Conservation (phyloP, 2,888 invertebrate species). For the Lochmaea crataegi region DNA sequence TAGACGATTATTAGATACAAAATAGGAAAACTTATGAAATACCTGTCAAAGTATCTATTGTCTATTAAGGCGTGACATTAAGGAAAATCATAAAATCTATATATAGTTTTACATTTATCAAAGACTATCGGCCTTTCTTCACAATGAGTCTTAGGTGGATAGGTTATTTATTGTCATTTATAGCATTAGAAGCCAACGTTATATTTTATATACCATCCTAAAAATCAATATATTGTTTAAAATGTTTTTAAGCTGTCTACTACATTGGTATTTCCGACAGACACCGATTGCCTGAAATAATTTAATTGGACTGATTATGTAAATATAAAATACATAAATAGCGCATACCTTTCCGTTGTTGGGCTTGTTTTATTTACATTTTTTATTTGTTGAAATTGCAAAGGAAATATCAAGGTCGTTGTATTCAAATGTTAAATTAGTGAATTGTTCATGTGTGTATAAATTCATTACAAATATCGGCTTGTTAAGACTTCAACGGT, state of each 20-base stretch:
- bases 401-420: slow-evolving; percentile 5
- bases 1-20: too few species aligned
- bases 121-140: too few species aligned
- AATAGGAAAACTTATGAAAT: too few species aligned
- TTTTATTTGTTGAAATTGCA: slow-evolving; percentile 3
- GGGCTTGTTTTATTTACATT: slow-evolving; percentile 11
- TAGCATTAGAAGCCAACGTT: too few species aligned
- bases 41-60: too few species aligned
- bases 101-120: too few species aligned
- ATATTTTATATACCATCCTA: too few species aligned
- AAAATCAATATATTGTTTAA: too few species aligned
- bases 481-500: background rate
- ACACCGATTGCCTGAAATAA: background rate
- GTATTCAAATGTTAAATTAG: background rate
- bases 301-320: slow-evolving; percentile 12
- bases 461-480: slow-evolving; percentile 1
- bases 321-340: slow-evolving; percentile 3
- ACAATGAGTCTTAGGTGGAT: too few species aligned
- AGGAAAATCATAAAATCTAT: too few species aligned
- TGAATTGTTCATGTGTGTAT: background rate
- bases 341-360: background rate
- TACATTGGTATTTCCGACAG: slow-evolving; percentile 1
- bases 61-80: too few species aligned
- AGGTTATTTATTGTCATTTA: too few species aligned
- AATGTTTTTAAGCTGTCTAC: background rate